phyloP scores from a whole-genome alignment of 1,140 invertebrate genomes.

The Megalopta genalis region DNA sequence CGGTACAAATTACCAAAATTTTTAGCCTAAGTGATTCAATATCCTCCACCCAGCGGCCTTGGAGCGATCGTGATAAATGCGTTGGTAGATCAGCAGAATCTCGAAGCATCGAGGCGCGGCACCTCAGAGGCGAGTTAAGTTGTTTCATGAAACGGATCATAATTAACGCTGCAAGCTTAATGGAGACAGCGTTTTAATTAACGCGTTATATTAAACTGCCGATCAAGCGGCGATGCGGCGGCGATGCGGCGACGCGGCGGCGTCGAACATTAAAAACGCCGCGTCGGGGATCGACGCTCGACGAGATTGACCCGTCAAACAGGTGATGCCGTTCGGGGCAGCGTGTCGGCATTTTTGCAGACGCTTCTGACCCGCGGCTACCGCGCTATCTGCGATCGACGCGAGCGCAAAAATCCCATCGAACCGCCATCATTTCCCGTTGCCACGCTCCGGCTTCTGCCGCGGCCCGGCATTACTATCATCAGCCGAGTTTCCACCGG shows the following conservation, averaged over 20 bases:
- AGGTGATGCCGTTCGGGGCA: conserved; percentile 11
- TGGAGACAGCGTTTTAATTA: conserved; percentile 42
- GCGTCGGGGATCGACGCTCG: conserved; percentile 8
- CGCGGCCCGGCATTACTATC: conserved; percentile 63
- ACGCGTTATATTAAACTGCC: conserved; percentile 37
- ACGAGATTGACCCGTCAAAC: conserved; percentile 50
- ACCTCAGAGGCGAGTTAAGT: neutral
- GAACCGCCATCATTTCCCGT: conserved; percentile 54
- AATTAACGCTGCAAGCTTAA: conserved; percentile 32
- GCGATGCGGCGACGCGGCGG: neutral
- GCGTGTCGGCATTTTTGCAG: conserved; percentile 46
- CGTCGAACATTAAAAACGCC: neutral
- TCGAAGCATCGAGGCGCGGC: neutral
- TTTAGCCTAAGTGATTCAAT: neutral
- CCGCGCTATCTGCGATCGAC: conserved; percentile 34
- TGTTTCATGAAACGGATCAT: conserved; percentile 10
- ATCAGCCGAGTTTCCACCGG: conserved; percentile 45
- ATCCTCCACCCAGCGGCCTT: neutral
- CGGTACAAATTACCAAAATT: neutral
- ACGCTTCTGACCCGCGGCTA: conserved; percentile 40
- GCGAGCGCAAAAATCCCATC: conserved; percentile 48
- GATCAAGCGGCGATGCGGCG: conserved; percentile 12
- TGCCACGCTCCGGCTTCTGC: conserved; percentile 34
- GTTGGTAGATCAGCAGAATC: conserved; percentile 18
- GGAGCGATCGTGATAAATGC: conserved; percentile 5